Evolutionary conservation across 2,797 vertebrate species (phyloP).

Genomic region (Poeciliopsis paucimaculata): DNA sequence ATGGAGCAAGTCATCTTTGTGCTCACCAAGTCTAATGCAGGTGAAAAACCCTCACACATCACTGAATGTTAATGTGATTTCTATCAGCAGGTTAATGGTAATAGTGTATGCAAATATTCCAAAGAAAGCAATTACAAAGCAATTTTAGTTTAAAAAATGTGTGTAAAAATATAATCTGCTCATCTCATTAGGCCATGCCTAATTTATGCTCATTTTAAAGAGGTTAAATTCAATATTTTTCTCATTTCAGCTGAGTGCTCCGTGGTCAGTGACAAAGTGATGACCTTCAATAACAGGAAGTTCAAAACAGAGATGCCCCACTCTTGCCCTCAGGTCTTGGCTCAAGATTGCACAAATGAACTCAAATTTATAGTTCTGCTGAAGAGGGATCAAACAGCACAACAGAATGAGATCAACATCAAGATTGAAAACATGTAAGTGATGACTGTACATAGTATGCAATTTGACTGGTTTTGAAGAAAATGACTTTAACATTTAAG

Average conservation of each 20-base stretch:
- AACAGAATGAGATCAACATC: constrained; percentile 75
- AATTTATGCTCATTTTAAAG: not conserved
- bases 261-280: constrained; percentile 47
- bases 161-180: not conserved
- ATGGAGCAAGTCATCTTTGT: constrained; percentile 55
- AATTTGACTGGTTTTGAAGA: not conserved
- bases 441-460: not conserved
- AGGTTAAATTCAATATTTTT: not conserved
- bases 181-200: not conserved
- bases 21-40: constrained; percentile 62
- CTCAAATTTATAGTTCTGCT: constrained; percentile 84
- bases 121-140: not conserved
- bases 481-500: not conserved
- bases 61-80: not conserved
- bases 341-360: constrained; percentile 84
- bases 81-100: not conserved
- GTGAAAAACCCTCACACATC: constrained; percentile 44
- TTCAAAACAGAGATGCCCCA: constrained; percentile 77
- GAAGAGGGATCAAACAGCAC: constrained; percentile 71
- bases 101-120: not conserved
- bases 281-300: constrained; percentile 70
- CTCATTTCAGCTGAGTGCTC: constrained; percentile 60
- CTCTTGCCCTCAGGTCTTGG: constrained; percentile 83
- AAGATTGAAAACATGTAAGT: constrained; percentile 81
- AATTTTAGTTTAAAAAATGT: not conserved